Conservation (phyloP, 2,113 vertebrate genomes). For the Pseudonaja textilis region DNA sequence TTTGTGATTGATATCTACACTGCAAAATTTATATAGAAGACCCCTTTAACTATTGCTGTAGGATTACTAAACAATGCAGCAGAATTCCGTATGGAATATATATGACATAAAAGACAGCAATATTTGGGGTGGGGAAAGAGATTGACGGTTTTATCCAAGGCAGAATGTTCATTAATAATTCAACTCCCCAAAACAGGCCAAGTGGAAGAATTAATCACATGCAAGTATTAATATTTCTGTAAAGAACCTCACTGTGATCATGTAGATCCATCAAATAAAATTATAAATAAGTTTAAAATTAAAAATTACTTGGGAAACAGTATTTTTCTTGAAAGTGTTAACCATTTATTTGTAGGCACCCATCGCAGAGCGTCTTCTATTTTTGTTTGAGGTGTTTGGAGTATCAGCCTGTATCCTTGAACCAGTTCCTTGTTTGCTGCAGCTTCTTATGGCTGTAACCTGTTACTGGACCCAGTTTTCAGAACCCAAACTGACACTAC, state of each 20-base stretch:
- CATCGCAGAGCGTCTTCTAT: conserved; percentile 41
- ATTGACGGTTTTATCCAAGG: not conserved
- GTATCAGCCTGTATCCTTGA: conserved; percentile 60
- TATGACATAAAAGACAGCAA: not conserved
- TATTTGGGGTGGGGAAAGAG: not conserved
- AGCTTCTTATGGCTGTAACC: conserved; percentile 72
- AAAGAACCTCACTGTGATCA: not conserved
- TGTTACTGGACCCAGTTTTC: conserved; percentile 77
- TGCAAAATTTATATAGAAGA: not conserved
- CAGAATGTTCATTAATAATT: not conserved
- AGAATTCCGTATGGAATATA: not conserved
- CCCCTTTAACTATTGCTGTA: not conserved
- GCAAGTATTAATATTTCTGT: not conserved
- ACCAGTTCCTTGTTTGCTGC: conserved; percentile 64
- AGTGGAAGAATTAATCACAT: not conserved
- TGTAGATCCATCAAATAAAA: not conserved
- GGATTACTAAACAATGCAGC: not conserved
- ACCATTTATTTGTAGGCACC: conserved; percentile 63
- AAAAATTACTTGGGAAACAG: not conserved
- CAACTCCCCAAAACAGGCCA: not conserved
- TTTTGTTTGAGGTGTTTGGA: conserved; percentile 75
- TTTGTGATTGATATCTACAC: not conserved
- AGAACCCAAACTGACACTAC: conserved; percentile 61
- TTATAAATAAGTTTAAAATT: not conserved
- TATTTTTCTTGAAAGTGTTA: not conserved